Evolutionary conservation across 2,797 vertebrate genomes (phyloP).

Genomic region (Neoniphon sammara): DNA sequence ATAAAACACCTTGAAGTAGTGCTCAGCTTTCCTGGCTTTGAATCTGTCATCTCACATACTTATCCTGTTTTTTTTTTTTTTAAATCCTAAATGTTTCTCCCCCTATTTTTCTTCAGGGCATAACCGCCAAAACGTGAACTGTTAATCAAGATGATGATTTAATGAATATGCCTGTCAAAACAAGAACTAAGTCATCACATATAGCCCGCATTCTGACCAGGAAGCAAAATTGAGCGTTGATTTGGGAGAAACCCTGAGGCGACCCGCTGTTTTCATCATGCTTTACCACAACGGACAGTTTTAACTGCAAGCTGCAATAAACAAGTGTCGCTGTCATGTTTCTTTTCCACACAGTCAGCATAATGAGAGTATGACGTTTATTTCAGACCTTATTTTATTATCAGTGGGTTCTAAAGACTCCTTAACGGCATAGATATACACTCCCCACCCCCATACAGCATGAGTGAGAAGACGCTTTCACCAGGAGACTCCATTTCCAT

Average conservation of each 20-base stretch:
- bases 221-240: constrained; percentile 17
- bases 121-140: constrained; percentile 34
- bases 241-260: constrained; percentile 34
- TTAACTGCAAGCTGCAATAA: constrained; percentile 27
- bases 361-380: constrained; percentile 17
- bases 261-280: constrained; percentile 14
- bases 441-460: background rate
- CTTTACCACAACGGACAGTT: constrained; percentile 31
- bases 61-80: constrained; percentile 31
- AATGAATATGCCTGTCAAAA: constrained; percentile 55
- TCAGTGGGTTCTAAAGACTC: constrained; percentile 16
- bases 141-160: constrained; percentile 44
- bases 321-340: constrained; percentile 32
- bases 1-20: constrained; percentile 36
- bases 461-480: constrained; percentile 20
- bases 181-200: constrained; percentile 48
- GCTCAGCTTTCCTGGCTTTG: constrained; percentile 31
- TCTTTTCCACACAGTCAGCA: constrained; percentile 18
- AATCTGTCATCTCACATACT: constrained; percentile 34
- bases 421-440: background rate
- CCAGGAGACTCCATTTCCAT: constrained; percentile 33
- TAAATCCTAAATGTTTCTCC: constrained; percentile 35
- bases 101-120: constrained; percentile 27
- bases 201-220: constrained; percentile 28
- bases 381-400: constrained; percentile 30